These are phyloP conservation scores for Corythaeola cristata DNA, from an alignment of 2,113 vertebrate genomes.

Conservation along the genomic window DNA sequence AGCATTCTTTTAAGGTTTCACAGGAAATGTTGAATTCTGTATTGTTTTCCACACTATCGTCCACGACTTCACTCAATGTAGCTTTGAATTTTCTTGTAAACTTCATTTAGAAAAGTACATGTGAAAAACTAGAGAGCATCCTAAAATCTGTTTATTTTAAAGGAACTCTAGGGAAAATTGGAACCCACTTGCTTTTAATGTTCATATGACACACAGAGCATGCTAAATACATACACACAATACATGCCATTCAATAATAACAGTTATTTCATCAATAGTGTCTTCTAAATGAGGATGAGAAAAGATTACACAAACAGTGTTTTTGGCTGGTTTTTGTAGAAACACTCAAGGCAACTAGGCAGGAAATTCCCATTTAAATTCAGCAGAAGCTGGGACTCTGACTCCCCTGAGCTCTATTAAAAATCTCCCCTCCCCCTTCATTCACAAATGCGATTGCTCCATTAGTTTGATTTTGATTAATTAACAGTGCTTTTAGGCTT, in stretches of 20 bases:
- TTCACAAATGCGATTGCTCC: constrained; percentile 41
- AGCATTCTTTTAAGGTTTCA: neutral
- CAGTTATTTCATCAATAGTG: neutral
- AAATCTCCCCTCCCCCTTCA: constrained; percentile 33
- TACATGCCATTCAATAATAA: neutral
- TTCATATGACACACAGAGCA: neutral
- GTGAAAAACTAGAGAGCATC: neutral
- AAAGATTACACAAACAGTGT: neutral
- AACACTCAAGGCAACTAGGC: constrained; percentile 23
- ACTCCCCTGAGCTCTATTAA: constrained; percentile 50
- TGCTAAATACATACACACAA: neutral
- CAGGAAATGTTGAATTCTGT: neutral
- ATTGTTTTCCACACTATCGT: neutral
- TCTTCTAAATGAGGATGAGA: neutral
- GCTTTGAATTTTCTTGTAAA: neutral
- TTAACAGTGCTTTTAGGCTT: constrained; percentile 66
- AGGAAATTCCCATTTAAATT: constrained; percentile 62
- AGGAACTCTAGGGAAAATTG: neutral
- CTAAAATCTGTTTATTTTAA: neutral
- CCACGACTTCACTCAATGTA: neutral
- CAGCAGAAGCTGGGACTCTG: neutral
- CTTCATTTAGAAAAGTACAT: neutral
- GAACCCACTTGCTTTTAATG: neutral
- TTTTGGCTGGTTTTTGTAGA: neutral
- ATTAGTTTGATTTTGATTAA: constrained; percentile 70